Evolutionary conservation across 2,797 vertebrate genomes (phyloP).

Genomic region (Agapornis canus): DNA sequence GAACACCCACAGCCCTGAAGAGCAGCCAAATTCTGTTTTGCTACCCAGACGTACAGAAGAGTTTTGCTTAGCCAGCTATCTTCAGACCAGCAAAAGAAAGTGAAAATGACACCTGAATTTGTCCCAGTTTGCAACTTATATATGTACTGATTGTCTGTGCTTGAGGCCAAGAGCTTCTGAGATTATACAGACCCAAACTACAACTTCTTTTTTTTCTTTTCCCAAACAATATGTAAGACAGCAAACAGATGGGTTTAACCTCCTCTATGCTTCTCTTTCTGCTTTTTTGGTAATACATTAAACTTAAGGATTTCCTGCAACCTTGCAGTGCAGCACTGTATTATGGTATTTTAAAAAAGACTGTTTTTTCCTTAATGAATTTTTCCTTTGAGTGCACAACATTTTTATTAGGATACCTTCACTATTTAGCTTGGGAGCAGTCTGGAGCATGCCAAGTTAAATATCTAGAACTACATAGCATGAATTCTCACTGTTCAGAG

Average conservation of each 20-base stretch:
- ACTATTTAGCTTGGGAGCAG: not conserved
- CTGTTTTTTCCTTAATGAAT: not conserved
- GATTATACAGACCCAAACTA: not conserved
- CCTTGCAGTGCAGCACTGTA: not conserved
- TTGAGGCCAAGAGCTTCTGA: not conserved
- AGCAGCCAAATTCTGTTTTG: not conserved
- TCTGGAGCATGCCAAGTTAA: not conserved
- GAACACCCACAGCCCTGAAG: not conserved
- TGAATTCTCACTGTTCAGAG: not conserved
- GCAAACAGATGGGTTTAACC: not conserved
- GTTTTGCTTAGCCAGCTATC: constrained; percentile 46
- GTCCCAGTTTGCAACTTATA: not conserved
- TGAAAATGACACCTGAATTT: constrained; percentile 20
- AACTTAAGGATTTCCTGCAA: not conserved
- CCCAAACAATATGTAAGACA: not conserved
- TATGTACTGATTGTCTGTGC: not conserved
- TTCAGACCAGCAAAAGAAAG: not conserved
- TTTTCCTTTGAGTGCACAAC: not conserved
- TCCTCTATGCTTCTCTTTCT: not conserved
- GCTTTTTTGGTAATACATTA: not conserved
- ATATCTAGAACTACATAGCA: not conserved
- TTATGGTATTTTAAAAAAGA: not conserved
- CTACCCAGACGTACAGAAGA: not conserved
- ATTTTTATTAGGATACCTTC: not conserved
- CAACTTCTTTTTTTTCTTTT: not conserved